phyloP scores from a whole-genome alignment of 2,888 invertebrate species.

The Tuta absoluta region DNA sequence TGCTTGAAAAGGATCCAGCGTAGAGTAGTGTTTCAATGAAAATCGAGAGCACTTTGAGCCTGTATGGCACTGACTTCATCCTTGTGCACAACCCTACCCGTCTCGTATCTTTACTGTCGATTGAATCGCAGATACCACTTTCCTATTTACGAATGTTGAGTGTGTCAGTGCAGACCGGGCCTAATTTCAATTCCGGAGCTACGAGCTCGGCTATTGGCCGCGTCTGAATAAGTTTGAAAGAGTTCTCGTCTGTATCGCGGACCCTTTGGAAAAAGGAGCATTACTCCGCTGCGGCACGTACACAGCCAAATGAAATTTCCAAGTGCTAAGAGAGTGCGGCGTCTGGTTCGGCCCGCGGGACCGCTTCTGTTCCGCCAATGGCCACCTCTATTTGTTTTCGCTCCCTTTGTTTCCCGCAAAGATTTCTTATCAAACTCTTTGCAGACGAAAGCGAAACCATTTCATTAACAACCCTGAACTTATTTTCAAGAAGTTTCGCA shows the following conservation, averaged over 20 bases:
- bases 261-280: slow-evolving; percentile 61
- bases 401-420: slow-evolving; percentile 47
- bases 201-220: slow-evolving; percentile 61
- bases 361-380: slow-evolving; percentile 45
- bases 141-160: slow-evolving; percentile 56
- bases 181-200: slow-evolving; percentile 71
- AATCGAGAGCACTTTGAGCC: not conserved
- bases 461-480: slow-evolving; percentile 28
- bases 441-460: slow-evolving; percentile 42
- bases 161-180: slow-evolving; percentile 42
- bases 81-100: slow-evolving; percentile 20
- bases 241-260: slow-evolving; percentile 58
- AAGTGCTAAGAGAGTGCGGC: slow-evolving; percentile 59
- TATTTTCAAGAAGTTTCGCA: not conserved
- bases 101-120: slow-evolving; percentile 48
- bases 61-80: slow-evolving; percentile 1
- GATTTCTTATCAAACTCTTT: slow-evolving; percentile 38
- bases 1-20: too few relatives aligned
- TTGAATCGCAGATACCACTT: slow-evolving; percentile 59
- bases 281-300: slow-evolving; percentile 71
- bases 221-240: slow-evolving; percentile 62
- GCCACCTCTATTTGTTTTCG: slow-evolving; percentile 51
- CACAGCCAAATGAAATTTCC: slow-evolving; percentile 73
- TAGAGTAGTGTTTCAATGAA: too few relatives aligned
- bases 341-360: slow-evolving; percentile 48